phyloP scores from a whole-genome alignment of 1,140 invertebrate species.

The Heterodera carotae region DNA sequence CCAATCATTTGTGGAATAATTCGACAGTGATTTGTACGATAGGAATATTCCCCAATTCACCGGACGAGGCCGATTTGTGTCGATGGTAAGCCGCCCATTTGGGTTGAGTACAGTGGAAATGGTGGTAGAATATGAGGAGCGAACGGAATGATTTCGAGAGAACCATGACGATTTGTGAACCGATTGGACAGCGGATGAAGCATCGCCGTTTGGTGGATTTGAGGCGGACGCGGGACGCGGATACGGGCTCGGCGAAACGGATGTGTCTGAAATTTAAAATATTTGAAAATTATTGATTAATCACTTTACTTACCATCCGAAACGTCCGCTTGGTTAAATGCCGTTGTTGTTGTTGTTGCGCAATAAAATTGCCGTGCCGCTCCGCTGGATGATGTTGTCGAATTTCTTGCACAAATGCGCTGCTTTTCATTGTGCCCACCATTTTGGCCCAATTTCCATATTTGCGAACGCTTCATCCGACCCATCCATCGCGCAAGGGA shows the following conservation, averaged over 20 bases:
- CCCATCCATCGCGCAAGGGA: not conserved
- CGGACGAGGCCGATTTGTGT: not conserved
- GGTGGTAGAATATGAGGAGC: slow-evolving; percentile 1
- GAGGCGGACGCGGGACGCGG: not conserved
- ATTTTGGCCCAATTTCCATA: not conserved
- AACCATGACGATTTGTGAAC: not conserved
- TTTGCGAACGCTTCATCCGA: not conserved
- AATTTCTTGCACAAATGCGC: not conserved
- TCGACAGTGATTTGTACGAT: no score
- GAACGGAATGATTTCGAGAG: not conserved
- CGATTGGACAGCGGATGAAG: not conserved
- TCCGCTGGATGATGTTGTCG: not conserved
- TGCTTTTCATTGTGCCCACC: not conserved
- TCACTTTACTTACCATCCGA: not conserved
- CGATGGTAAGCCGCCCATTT: not conserved
- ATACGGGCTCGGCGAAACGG: not conserved
- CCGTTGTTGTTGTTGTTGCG: no score
- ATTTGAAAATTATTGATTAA: not conserved
- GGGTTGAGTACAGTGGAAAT: not conserved
- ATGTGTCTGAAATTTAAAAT: not conserved
- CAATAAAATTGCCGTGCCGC: no score
- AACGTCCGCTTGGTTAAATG: not conserved
- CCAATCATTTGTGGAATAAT: no score
- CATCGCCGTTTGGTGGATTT: not conserved
- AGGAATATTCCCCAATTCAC: not conserved